Evolutionary conservation across 1,140 invertebrate genomes (phyloP).

Genomic region (Muscidifurax raptorellus): DNA sequence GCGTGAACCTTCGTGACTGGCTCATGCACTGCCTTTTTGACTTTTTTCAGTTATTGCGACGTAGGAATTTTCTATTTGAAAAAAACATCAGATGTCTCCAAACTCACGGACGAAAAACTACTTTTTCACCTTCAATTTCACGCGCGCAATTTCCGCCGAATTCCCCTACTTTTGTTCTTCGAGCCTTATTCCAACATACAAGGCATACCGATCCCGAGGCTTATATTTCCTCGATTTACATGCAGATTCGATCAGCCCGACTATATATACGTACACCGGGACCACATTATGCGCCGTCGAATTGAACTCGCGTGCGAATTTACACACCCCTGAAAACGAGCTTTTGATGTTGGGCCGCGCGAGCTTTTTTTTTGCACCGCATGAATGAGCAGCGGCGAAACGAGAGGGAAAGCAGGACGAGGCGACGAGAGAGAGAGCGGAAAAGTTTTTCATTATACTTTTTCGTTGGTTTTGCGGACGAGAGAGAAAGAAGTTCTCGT

Average conservation of each 20-base stretch:
- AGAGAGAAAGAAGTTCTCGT: neutral
- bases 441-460: too few relatives aligned
- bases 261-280: too few relatives aligned
- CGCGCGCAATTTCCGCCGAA: neutral
- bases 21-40: too few relatives aligned
- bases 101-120: neutral
- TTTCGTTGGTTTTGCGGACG: neutral
- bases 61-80: too few relatives aligned
- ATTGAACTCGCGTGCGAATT: neutral
- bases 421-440: neutral
- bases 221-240: slow-evolving; percentile 66
- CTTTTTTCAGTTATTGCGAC: too few relatives aligned
- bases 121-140: neutral
- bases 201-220: slow-evolving; percentile 40
- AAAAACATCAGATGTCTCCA: too few relatives aligned
- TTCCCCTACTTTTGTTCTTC: neutral
- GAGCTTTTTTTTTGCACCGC: neutral
- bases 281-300: slow-evolving; percentile 16
- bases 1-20: slow-evolving; percentile 22
- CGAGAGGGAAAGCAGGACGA: neutral
- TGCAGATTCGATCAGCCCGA: slow-evolving; percentile 63
- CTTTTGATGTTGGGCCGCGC: slow-evolving; percentile 20
- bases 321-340: neutral
- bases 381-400: neutral
- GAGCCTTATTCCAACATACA: too few relatives aligned